Evolutionary conservation across 1,140 invertebrate species (phyloP).

Genomic region (Polyergus mexicanus): DNA sequence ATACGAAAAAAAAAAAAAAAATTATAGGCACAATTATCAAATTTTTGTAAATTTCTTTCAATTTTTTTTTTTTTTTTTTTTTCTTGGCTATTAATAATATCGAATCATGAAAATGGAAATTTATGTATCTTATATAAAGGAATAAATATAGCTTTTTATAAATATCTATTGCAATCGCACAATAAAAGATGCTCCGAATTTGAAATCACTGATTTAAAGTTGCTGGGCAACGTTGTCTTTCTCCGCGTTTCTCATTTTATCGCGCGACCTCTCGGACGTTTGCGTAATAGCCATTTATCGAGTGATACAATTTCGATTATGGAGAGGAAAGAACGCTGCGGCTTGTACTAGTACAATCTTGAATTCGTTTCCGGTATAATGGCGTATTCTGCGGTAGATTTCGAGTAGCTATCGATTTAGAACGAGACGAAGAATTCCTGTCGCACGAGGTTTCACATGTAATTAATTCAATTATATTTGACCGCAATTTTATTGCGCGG

Average conservation of each 20-base stretch:
- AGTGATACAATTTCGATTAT: slow-evolving; percentile 34
- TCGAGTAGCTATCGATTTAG: background rate
- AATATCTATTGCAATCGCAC: background rate
- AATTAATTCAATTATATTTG: background rate
- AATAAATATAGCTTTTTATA: background rate
- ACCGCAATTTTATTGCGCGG: background rate
- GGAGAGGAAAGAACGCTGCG: slow-evolving; percentile 57
- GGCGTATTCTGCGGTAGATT: slow-evolving; percentile 53
- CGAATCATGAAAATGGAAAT: background rate
- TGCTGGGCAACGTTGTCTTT: background rate
- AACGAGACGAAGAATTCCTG: slow-evolving; percentile 17
- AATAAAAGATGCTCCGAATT: background rate
- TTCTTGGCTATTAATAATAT: background rate
- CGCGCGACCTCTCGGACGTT: background rate
- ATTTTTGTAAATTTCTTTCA: background rate
- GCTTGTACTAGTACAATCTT: slow-evolving; percentile 62
- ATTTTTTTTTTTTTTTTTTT: background rate
- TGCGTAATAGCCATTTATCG: slow-evolving; percentile 22
- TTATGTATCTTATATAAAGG: background rate
- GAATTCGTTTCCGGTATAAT: slow-evolving; percentile 67
- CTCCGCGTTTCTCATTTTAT: slow-evolving; percentile 21
- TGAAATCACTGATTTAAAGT: background rate
- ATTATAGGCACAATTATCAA: background rate
- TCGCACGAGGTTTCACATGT: background rate
- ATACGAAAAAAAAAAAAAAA: too few species aligned